Conservation (phyloP, 2,888 invertebrate species). For the Bembecia ichneumoniformis region DNA sequence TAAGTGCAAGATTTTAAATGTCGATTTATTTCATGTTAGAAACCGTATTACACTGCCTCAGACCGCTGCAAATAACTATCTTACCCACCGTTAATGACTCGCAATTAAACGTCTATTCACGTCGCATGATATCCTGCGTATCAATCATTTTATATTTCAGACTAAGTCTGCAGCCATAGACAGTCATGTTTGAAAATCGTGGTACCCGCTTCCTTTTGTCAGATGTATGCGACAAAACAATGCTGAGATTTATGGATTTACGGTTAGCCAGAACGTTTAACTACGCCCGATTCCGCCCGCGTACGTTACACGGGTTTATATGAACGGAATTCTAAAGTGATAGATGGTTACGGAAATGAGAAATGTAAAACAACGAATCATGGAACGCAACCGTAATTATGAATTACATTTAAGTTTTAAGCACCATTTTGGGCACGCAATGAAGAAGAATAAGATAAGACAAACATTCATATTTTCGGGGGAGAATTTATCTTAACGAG, state of each 20-base stretch:
- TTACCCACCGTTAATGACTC: background rate
- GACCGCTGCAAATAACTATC: background rate
- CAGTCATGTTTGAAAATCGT: background rate
- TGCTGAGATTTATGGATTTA: constrained; percentile 40
- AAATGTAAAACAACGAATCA: constrained; percentile 3
- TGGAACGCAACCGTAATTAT: background rate
- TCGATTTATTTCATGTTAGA: background rate
- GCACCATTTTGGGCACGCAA: background rate
- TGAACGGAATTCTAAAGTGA: constrained; percentile 4
- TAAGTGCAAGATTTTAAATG: constrained; percentile 19
- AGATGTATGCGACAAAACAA: constrained; percentile 38
- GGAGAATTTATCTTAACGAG: constrained; percentile 22
- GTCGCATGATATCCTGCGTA: background rate
- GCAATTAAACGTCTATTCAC: background rate
- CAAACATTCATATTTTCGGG: constrained; percentile 17
- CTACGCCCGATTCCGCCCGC: constrained; percentile 7
- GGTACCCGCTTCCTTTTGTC: background rate
- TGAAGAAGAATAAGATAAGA: constrained; percentile 16
- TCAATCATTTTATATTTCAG: background rate
- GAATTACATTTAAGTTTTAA: background rate
- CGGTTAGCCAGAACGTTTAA: constrained; percentile 16
- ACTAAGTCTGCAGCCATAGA: background rate
- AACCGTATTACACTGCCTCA: background rate
- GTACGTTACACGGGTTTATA: constrained; percentile 1
- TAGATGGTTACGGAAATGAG: constrained; percentile 4